Base-by-base conservation (phyloP, 2,113 vertebrate genomes). In the Platichthys flesus region DNA sequence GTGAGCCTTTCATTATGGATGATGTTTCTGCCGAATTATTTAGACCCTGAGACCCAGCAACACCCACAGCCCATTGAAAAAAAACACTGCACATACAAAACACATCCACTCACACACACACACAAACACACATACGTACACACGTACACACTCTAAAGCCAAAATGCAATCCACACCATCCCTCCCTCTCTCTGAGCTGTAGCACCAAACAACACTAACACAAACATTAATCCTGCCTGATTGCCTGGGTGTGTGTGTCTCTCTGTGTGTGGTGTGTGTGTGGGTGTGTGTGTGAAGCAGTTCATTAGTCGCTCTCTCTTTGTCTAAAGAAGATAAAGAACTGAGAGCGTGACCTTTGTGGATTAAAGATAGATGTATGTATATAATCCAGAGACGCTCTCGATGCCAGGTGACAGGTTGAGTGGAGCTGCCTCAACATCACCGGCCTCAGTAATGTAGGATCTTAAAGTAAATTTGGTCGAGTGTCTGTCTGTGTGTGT, bases 1-100 rank as follows among this genome's bases (percentile, higher is more conserved):
- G 92, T 94, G 89, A 92, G 92, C 87, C 76, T 93, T 95, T 95
- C 93, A 95, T 95, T 94, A 95, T 95, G 87, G 91, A 95, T 95
- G 94, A 94, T 95, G 93, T 92, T 91, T 91, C 93, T 88, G 91
- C 92, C 93, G 94, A 94, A 95, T 95, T 90, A 95, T 95, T 94
- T 93, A 94, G 82, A 91, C 89, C 80, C 85, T 90, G 85, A 85
- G 81, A 82, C 80, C 76, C 59, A 86, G 70, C 85, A 85, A 86
- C 77, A 82, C 61, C 87, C 59, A 15, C 71, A 54, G 9, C 81
- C 81, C 82, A 65, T 67, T 61, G 63, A 78, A 83, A 45, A 65
- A 35, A 35, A 31, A 16, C 35, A 26, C 23, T 65, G 71, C 61
- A 84, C 69, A 87, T 70, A 85, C 77, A 87, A 72, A 82, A 82